Base-by-base conservation (phyloP, 2,113 vertebrate genomes). In the Prochilodus magdalenae region DNA sequence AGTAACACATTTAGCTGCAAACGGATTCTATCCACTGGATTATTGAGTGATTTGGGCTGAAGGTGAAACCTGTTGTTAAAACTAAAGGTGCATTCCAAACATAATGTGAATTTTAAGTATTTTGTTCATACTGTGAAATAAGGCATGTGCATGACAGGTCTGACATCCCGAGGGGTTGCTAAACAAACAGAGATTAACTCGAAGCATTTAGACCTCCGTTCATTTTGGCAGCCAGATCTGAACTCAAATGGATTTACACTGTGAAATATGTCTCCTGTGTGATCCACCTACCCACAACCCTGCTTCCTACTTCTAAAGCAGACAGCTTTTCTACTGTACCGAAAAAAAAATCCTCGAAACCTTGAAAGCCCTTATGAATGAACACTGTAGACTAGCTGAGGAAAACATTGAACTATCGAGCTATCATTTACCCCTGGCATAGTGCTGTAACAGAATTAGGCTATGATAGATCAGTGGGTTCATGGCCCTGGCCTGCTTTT, bases 401-500 rank as follows among this genome's bases (percentile, higher is more conserved):
- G 36, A 40, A 70, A 24, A n/a, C 66, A 22, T 15, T 40, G 66
- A 22, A 4, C 65, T 67, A 20, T n/a, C 30, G 2, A 6, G 22
- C 11, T 44, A 24, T 36, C 5, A 30, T 36, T 20, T 70, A 44
- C 14, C 24, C 10, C 22, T 7, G 14, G 20, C 22, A 16, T 44
- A 44, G 24, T 24, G 33, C 24, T 26, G 1, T 27, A 44, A 26
- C 51, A 72, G 16, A 57, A 71, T 44, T 18, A 14, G 8, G 29
- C 27, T 3, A 7, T 47, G 55, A 44, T 6, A 59, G 30, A 44
- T 27, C 26, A n/a, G 80, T 53, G 36, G 59, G 36, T 55, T 74
- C 66, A 76, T 70, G 30, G 76, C 80, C 73, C 40, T 30, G 30
- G 69, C 65, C 73, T 63, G 36, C 59, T 65, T 82, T 22, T 83